These are phyloP conservation scores for Bombus waltoni DNA, from an alignment of 1,140 invertebrate genomes.

Conservation along the genomic window DNA sequence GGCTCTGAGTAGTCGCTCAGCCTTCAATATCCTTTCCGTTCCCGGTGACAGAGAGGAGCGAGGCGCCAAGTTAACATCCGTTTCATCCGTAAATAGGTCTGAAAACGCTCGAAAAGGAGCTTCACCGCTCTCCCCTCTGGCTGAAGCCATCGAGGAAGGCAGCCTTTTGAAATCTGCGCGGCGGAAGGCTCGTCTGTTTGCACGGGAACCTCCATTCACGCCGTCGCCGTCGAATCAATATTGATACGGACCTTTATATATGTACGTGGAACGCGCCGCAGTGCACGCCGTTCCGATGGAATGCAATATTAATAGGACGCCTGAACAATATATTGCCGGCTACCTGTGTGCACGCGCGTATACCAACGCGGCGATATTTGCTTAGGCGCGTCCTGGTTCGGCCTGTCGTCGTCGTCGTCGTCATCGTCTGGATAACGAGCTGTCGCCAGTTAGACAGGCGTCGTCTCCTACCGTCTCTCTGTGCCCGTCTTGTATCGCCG, in stretches of 20 bases:
- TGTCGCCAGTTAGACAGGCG: background rate
- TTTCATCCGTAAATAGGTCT: conserved; percentile 56
- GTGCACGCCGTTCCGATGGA: conserved; percentile 35
- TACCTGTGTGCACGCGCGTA: background rate
- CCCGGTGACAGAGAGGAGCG: background rate
- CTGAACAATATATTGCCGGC: conserved; percentile 43
- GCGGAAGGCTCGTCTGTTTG: conserved; percentile 56
- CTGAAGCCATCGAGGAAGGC: background rate
- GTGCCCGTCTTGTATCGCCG: background rate
- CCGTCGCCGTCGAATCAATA: conserved; percentile 66
- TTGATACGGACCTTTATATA: conserved; percentile 64
- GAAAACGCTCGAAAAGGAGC: conserved; percentile 43
- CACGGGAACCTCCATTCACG: conserved; percentile 62
- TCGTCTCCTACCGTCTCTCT: background rate
- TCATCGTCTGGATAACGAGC: conserved; percentile 39
- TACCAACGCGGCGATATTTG: conserved; percentile 15
- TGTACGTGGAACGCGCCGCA: conserved; percentile 19
- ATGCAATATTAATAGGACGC: conserved; percentile 55
- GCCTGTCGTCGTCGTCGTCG: conserved; percentile 30
- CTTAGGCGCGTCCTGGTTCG: conserved; percentile 3
- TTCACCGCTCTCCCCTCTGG: background rate
- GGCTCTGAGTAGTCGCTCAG: background rate
- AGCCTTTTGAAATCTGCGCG: conserved; percentile 58
- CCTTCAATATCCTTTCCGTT: conserved; percentile 44
- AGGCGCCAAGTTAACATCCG: conserved; percentile 54